These are phyloP conservation scores for Xestia c-nigrum DNA, from an alignment of 2,888 invertebrate genomes.

Conservation along the genomic window DNA sequence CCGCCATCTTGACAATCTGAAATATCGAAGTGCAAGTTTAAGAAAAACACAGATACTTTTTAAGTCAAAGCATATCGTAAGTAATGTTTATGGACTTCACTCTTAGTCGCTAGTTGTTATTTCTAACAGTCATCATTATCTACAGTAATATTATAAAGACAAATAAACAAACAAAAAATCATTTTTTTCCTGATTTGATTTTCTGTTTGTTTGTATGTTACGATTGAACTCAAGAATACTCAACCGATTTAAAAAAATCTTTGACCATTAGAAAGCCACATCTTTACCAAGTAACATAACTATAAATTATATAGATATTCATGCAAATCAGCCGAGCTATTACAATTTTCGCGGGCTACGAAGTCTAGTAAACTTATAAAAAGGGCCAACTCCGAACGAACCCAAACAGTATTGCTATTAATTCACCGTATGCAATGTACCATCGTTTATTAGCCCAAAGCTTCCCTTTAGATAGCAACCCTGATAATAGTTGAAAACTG, in stretches of 20 bases:
- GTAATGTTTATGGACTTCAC: neutral
- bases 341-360: too few relatives aligned
- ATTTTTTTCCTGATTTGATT: too few relatives aligned
- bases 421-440: conserved; percentile 16
- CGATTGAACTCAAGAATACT: too few relatives aligned
- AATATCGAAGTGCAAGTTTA: neutral
- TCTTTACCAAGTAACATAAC: too few relatives aligned
- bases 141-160: too few relatives aligned
- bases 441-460: conserved; percentile 30
- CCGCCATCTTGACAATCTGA: neutral
- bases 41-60: neutral
- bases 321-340: too few relatives aligned
- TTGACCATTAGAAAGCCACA: too few relatives aligned
- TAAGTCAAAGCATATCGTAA: neutral
- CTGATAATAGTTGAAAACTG: conserved; percentile 61
- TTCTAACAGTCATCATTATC: too few relatives aligned
- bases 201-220: too few relatives aligned
- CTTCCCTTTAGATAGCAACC: conserved; percentile 42
- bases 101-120: neutral
- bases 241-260: too few relatives aligned
- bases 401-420: conserved; percentile 9
- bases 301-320: too few relatives aligned
- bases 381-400: conserved; percentile 6
- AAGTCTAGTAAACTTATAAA: neutral
- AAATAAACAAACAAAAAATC: too few relatives aligned